These are phyloP conservation scores for Cheilinus undulatus DNA, from an alignment of 2,113 vertebrate species.

Conservation along the genomic window DNA sequence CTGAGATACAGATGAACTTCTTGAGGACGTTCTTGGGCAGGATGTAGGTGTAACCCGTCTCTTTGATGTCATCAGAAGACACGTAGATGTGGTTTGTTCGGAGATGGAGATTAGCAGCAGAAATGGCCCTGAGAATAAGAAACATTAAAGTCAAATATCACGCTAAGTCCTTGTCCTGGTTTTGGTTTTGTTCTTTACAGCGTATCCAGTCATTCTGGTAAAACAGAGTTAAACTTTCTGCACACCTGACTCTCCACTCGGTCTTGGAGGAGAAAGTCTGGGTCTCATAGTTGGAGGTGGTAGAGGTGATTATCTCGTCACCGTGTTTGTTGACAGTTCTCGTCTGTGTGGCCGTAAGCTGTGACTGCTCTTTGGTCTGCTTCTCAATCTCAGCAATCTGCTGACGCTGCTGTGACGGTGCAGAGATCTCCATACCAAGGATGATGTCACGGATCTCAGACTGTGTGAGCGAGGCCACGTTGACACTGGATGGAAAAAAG, in stretches of 20 bases:
- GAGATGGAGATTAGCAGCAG: constrained; percentile 97
- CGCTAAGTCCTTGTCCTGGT: too few relatives aligned
- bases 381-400: constrained; percentile 99
- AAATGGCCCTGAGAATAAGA: constrained; percentile 89
- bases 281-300: constrained; percentile 99
- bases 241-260: constrained; percentile 97
- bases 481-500: constrained; percentile 86
- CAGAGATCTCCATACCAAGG: constrained; percentile 99
- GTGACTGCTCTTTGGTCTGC: constrained; percentile 98
- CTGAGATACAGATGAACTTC: constrained; percentile 99
- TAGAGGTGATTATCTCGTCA: constrained; percentile 99
- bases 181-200: too few relatives aligned
- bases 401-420: constrained; percentile 98
- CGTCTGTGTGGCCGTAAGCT: constrained; percentile 97
- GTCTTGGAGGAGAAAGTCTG: constrained; percentile 99
- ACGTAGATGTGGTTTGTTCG: constrained; percentile 99
- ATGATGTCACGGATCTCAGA: constrained; percentile 99
- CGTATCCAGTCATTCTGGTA: too few relatives aligned
- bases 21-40: constrained; percentile 98
- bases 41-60: constrained; percentile 98
- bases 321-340: constrained; percentile 99
- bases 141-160: neutral
- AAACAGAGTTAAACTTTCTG: neutral
- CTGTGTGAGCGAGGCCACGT: constrained; percentile 97
- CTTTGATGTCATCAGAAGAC: constrained; percentile 98